Evolutionary conservation across 2,113 vertebrate species (phyloP), one percentile per base, ranked within the genome.

Genomic region (Gavialis gangeticus): DNA sequence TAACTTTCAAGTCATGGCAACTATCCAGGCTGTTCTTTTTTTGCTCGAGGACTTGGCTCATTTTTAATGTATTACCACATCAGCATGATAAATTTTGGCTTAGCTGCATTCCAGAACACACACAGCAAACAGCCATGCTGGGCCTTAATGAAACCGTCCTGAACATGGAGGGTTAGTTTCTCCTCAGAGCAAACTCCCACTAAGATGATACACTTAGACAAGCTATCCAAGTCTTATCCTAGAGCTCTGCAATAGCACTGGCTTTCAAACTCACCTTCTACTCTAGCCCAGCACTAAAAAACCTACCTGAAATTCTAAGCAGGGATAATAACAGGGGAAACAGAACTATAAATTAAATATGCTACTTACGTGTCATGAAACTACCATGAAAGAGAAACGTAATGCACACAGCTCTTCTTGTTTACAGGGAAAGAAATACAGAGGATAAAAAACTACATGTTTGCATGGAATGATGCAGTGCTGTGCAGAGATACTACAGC

Each of bases 161-260:
- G 37, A 71, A 34, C 56, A 89, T 55, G 58, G 54, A 77, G 24
- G 57, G 73, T 5, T 75, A 15, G n/a, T 34, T 92, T 90, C 24
- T 34, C 57, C 88, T 88, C 60, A 89, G 82, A 86, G n/a, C 46
- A 91, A 91, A 91, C 25, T 75, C 3, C 30, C 1, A 91, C 78
- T 59, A 46, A 86, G 18, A 25, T 82, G 64, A 58, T 84, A 28
- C 5, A 71, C 56, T 91, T 78, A 88, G 89, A 93, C 82, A 37
- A 78, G 55, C 58, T 91, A 93, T 91, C 92, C 62, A 84, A 82
- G 46, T 92, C n/a, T 66, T 90, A 59, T 34, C 25, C 18, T 46
- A 77, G 66, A 86, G 15, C 15, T 79, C 55, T 90, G 34, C 89
- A 96, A 80, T 27, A 18, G 30, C 10, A 22, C 11, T 71, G 67